Base-by-base conservation (phyloP, 2,113 vertebrate genomes). In the Turdus rufiventris region DNA sequence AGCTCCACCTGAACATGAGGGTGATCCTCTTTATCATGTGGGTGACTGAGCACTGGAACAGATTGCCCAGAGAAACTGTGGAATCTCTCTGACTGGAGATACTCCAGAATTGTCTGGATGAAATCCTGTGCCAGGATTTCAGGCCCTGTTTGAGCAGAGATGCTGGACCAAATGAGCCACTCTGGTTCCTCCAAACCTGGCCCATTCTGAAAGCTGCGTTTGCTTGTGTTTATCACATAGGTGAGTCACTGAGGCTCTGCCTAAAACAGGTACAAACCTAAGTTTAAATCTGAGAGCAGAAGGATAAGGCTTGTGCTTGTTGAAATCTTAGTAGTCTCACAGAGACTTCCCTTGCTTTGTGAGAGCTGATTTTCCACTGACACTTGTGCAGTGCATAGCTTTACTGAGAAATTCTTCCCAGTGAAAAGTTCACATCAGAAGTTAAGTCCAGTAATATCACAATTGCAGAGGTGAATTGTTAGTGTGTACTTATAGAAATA, bases 301-400 rank as follows among this genome's bases (percentile, higher is more conserved):
- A 2, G 0, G 8, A 28, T 0, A 4, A 21, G 12, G 2, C 24
- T 67, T 34, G 29, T 3, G 25, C 10, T 29, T 3, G 1, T 11
- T 56, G 43, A 51, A 86, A 51, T 25, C 29, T 73, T 57, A 14
- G 3, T 12, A 51, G 67, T 56, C 12, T 77, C 5, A 3, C 16
- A 47, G 47, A 20, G n/a, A 2, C 24, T 81, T 18, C 36, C 13
- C 40, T 63, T 45, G 29, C 40, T 61, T 51, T 53, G 20, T 25
- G 40, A 38, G 29, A 62, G 33, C 4, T n/a, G 18, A 9, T 45
- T 91, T 78, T 82, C 5, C 9, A 26, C 26, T 54, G 62, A 54
- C 62, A 58, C 10, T 24, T 65, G 10, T 62, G 29, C 33, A 21
- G 28, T n/a, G n/a, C 38, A 14, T 13, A 80, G 13, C 15, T 85